These are phyloP conservation scores for Penaeus monodon DNA, from an alignment of 2,888 invertebrate species.

Conservation along the genomic window DNA sequence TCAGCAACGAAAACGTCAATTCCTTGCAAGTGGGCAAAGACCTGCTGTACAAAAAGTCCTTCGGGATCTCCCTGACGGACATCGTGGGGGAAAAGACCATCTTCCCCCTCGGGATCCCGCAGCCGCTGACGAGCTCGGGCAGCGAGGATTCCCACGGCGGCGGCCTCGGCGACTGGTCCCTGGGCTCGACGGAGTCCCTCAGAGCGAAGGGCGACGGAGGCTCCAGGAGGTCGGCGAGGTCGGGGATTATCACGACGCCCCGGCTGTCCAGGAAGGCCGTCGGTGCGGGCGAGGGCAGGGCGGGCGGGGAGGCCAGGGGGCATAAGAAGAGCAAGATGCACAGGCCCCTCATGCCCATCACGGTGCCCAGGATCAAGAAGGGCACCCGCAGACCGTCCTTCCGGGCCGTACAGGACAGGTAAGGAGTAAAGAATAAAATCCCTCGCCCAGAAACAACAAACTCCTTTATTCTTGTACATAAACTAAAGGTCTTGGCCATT, in stretches of 20 bases:
- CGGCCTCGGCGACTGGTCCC: constrained; percentile 24
- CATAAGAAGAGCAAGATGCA: constrained; percentile 29
- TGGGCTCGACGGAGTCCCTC: constrained; percentile 1
- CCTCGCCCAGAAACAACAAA: too few relatives aligned
- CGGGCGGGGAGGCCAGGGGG: not conserved
- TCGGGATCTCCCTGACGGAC: constrained; percentile 36
- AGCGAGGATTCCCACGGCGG: constrained; percentile 27
- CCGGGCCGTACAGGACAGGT: constrained; percentile 6
- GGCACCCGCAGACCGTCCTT: constrained; percentile 48
- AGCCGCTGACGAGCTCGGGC: not conserved
- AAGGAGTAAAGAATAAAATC: too few relatives aligned
- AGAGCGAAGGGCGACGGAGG: not conserved
- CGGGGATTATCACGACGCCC: constrained; percentile 40
- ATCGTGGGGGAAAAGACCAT: constrained; percentile 27
- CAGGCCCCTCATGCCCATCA: constrained; percentile 48
- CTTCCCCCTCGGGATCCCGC: constrained; percentile 36
- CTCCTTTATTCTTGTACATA: too few relatives aligned
- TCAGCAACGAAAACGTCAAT: constrained; percentile 33
- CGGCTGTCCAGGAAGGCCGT: constrained; percentile 13
- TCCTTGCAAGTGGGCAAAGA: not conserved
- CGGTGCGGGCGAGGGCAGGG: not conserved
- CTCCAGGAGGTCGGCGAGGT: constrained; percentile 16
- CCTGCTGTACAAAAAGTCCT: constrained; percentile 21
- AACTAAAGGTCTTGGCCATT: not conserved
- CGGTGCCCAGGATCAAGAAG: constrained; percentile 45